phyloP scores from a whole-genome alignment of 2,113 vertebrate species.

The Oryctolagus cuniculus region DNA sequence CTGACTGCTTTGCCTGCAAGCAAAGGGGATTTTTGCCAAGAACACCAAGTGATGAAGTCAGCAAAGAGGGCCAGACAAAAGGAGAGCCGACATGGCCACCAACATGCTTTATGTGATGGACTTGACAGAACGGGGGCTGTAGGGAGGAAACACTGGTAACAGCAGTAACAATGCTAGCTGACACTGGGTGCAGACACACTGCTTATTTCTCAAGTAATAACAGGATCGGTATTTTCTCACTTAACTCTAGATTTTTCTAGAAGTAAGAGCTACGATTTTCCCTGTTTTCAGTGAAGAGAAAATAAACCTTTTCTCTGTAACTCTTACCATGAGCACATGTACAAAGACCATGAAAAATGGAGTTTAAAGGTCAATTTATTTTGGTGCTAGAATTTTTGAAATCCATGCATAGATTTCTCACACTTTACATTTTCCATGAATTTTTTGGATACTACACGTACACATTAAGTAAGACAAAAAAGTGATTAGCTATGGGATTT shows the following conservation, averaged over 20 bases:
- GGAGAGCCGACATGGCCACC: neutral
- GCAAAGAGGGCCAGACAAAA: neutral
- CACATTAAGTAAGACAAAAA: neutral
- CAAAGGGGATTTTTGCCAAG: neutral
- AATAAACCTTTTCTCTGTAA: neutral
- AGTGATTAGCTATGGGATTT: neutral
- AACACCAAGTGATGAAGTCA: neutral
- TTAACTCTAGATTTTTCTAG: neutral
- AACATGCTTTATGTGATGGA: no score
- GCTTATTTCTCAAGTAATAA: neutral
- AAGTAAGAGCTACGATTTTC: neutral
- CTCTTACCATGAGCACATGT: neutral
- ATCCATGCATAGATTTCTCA: no score
- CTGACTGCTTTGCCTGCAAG: neutral
- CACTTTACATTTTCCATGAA: no score
- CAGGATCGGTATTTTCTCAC: neutral
- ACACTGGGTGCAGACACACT: rapidly evolving
- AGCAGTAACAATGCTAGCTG: neutral
- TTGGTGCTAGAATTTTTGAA: no score
- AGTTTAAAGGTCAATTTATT: no score
- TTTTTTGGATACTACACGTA: neutral
- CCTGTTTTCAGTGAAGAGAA: neutral
- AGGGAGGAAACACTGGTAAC: rapidly evolving
- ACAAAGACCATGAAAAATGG: no score
- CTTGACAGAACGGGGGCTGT: rapidly evolving